These are phyloP conservation scores for Lithophane ornitopus DNA, from an alignment of 2,888 invertebrate species.

Conservation along the genomic window DNA sequence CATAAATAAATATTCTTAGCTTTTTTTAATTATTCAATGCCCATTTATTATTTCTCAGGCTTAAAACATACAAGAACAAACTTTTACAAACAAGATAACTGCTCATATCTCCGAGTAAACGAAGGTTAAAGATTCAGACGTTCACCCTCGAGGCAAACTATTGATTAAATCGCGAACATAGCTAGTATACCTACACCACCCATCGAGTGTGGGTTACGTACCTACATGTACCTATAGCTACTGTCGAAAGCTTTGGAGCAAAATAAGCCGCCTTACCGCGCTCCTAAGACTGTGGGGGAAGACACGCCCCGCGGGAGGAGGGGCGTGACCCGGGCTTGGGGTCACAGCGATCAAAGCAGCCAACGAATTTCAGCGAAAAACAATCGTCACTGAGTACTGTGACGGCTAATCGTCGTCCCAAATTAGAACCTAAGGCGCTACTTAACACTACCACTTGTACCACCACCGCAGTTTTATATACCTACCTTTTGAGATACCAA, in stretches of 20 bases:
- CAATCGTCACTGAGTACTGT: slow-evolving; percentile 61
- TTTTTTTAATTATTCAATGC: background rate
- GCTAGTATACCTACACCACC: slow-evolving; percentile 33
- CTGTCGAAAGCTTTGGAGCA: slow-evolving; percentile 74
- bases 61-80: background rate
- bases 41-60: background rate
- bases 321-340: slow-evolving; percentile 78
- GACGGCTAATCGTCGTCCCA: slow-evolving; percentile 74
- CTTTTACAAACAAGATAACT: background rate
- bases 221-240: slow-evolving; percentile 62
- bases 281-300: slow-evolving; percentile 76
- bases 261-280: slow-evolving; percentile 80
- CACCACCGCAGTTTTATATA: background rate
- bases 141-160: slow-evolving; percentile 56
- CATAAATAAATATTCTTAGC: background rate
- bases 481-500: background rate
- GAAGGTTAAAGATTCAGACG: slow-evolving; percentile 36
- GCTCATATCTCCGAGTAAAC: slow-evolving; percentile 7
- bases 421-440: slow-evolving; percentile 5
- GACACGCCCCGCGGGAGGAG: slow-evolving; percentile 78
- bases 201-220: slow-evolving; percentile 47
- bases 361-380: slow-evolving; percentile 79
- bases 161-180: slow-evolving; percentile 56
- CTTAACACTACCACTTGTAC: background rate
- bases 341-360: slow-evolving; percentile 76